Base-by-base conservation (phyloP, 2,797 vertebrate genomes). In the Alauda arvensis region DNA sequence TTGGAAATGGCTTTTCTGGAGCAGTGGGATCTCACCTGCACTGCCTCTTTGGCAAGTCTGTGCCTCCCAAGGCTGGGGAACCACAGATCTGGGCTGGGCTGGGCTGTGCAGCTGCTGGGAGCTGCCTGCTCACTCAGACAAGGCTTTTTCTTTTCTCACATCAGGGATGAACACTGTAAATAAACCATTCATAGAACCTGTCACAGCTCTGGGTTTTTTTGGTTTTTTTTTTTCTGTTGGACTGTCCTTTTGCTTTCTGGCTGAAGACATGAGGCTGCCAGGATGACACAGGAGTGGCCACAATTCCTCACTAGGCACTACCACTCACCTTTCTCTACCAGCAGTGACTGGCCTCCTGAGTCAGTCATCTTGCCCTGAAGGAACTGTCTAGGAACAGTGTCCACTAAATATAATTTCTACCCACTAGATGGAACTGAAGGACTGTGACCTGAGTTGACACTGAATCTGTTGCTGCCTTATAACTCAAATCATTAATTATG, bases 341-440 rank as follows among this genome's bases (percentile, higher is more conserved):
- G 93, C 94, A 93, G 91, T 76, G 78, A 85, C 94, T 87, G 92
- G 74, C 92, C 88, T 56, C 3, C 1, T 7, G 39, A 74, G 79
- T 74, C 74, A 83, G 67, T 76, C 79, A 0, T 68, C 94, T 52
- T 76, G 84, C 74, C 91, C 88, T 26, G 43, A 84, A 88, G 91
- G 84, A 85, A 86, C 92, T 63, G n/a, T 76, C 37, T 61, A 49
- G 80, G 85, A 90, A 56, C 90, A 61, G 81, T 39, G 87, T 91
- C 90, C 94, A 87, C 93, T 82, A 45, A 57, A 56, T 87, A 37
- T 83, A 83, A 89, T 87, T 89, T 91, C 94, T 88, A 92, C 91
- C 94, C 94, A 94, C 89, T 94, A 90, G 89, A 89, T 90, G 92
- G 93, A 92, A 94, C 82, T 93, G 86, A 89, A 94, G 91, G 93